phyloP scores from a whole-genome alignment of 2,888 invertebrate genomes.

The Campoplex nolae region DNA sequence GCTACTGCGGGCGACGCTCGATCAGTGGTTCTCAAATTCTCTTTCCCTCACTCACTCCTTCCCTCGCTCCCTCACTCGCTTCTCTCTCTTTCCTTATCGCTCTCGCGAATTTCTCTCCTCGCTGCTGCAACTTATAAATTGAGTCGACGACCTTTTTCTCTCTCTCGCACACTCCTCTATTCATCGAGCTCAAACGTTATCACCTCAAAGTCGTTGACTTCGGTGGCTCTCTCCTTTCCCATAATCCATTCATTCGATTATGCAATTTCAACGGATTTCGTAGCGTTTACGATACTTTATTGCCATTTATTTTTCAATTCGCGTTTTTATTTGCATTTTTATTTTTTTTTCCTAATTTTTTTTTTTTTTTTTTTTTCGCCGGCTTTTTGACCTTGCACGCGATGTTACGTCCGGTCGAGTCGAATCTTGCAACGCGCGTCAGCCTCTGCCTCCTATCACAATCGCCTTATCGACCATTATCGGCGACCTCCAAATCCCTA shows the following conservation, averaged over 20 bases:
- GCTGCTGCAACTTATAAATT: slow-evolving; percentile 61
- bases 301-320: neutral
- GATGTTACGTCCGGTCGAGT: neutral
- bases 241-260: slow-evolving; percentile 68
- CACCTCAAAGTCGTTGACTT: slow-evolving; percentile 48
- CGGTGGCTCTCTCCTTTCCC: slow-evolving; percentile 25
- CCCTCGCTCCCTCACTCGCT: slow-evolving; percentile 11
- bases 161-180: slow-evolving; percentile 22
- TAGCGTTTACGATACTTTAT: neutral
- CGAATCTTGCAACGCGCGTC: slow-evolving; percentile 2
- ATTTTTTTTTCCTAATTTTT: neutral
- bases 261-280: slow-evolving; percentile 53
- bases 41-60: slow-evolving; percentile 31
- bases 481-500: slow-evolving; percentile 1
- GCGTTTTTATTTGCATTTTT: neutral
- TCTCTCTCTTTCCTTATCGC: slow-evolving; percentile 45
- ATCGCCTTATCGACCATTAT: slow-evolving; percentile 22
- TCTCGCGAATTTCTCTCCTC: slow-evolving; percentile 40
- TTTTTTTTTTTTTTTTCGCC: neutral
- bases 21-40: slow-evolving; percentile 70
- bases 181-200: slow-evolving; percentile 49
- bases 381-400: neutral
- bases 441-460: neutral
- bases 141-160: slow-evolving; percentile 69
- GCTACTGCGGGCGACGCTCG: slow-evolving; percentile 75